A percentile compares a stretch with the other conserved stretches of the same genome.
These are phyloP conservation scores for Nibea albiflora DNA, from an alignment of 2,113 vertebrate species.

Conservation along the genomic window DNA sequence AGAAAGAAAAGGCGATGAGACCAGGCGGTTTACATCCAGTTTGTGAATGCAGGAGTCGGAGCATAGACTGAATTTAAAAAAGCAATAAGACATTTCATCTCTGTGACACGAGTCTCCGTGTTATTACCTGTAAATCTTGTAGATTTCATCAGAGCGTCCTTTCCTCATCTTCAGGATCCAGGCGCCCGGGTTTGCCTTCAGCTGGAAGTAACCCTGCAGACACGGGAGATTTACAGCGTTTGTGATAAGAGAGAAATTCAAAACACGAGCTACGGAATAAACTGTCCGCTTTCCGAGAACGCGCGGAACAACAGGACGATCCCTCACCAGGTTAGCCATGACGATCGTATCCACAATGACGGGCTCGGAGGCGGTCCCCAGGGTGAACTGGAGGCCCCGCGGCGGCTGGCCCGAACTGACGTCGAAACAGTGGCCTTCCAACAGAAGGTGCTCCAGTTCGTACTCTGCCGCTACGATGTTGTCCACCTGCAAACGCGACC, in stretches of 20 bases:
- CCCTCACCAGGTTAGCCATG: conserved; percentile 95
- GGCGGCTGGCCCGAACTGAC: conserved; percentile 97
- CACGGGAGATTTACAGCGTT: neutral
- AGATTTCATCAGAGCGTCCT: conserved; percentile 98
- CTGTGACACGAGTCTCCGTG: neutral
- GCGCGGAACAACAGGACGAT: neutral
- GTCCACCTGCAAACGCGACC: conserved; percentile 88
- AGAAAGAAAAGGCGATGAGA: neutral
- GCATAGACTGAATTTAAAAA: neutral
- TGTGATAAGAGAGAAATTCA: neutral
- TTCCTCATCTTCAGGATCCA: conserved; percentile 95
- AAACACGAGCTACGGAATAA: neutral
- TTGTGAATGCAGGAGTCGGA: neutral
- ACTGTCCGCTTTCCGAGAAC: neutral
- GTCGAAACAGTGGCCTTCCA: conserved; percentile 98
- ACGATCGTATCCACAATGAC: conserved; percentile 96
- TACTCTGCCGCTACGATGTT: conserved; percentile 93
- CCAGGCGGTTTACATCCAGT: neutral
- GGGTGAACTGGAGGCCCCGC: conserved; percentile 94
- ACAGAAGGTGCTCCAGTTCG: conserved; percentile 93
- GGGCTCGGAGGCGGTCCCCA: conserved; percentile 89
- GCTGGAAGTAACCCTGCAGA: conserved; percentile 95
- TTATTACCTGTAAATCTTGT: conserved; percentile 95
- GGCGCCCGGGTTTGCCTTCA: conserved; percentile 97
- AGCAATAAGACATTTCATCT: neutral